Conservation (phyloP, 1,140 invertebrate species). For the Apocrypta bakeri region DNA sequence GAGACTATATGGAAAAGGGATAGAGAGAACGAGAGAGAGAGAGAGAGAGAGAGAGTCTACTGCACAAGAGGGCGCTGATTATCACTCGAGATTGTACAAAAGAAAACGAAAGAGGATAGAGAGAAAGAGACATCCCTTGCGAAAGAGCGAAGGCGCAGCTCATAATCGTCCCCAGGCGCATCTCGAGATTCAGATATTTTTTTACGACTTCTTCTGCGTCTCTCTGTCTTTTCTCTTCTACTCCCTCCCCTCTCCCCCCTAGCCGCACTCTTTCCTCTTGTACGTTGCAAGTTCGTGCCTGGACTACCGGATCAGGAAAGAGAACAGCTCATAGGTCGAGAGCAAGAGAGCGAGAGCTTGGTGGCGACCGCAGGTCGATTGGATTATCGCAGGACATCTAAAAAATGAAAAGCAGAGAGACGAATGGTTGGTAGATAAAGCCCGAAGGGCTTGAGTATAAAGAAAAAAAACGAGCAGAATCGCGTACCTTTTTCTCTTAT, state of each 20-base stretch:
- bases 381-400: slow-evolving; percentile 50
- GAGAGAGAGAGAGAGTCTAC: neutral
- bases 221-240: neutral
- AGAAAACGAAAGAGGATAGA: slow-evolving; percentile 38
- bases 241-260: neutral
- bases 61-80: slow-evolving; percentile 70
- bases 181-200: slow-evolving; percentile 72
- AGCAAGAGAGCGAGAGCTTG: neutral
- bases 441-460: slow-evolving; percentile 34
- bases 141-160: slow-evolving; percentile 53
- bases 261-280: neutral
- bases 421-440: slow-evolving; percentile 18
- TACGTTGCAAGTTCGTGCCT: slow-evolving; percentile 44
- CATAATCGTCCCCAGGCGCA: slow-evolving; percentile 51
- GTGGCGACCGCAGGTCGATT: slow-evolving; percentile 39
- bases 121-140: slow-evolving; percentile 19
- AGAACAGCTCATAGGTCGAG: slow-evolving; percentile 34
- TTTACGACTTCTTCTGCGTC: slow-evolving; percentile 60
- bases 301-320: slow-evolving; percentile 56
- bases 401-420: slow-evolving; percentile 32
- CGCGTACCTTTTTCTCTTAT: slow-evolving; percentile 5
- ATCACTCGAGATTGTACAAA: slow-evolving; percentile 71
- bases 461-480: slow-evolving; percentile 3
- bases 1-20: neutral
- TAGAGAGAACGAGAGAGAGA: too few relatives aligned